Conservation (phyloP, 2,113 vertebrate genomes). For the Bubo blakistoni region DNA sequence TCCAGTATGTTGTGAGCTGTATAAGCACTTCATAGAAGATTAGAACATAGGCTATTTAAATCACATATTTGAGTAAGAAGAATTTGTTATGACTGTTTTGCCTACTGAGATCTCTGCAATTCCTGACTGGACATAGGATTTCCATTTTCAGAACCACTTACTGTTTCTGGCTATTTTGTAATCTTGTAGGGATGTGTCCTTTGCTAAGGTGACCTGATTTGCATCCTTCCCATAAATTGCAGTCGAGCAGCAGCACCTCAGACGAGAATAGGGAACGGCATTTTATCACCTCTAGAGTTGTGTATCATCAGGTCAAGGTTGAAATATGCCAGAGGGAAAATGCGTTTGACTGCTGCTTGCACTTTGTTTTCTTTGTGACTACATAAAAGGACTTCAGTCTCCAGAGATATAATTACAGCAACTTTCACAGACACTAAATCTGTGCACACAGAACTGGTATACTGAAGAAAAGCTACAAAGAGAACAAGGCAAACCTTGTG, state of each 20-base stretch:
- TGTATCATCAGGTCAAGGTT: neutral
- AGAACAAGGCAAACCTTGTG: neutral
- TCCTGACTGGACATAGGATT: neutral
- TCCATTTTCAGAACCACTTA: neutral
- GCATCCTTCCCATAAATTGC: neutral
- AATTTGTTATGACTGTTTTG: neutral
- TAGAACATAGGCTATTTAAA: neutral
- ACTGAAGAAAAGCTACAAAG: neutral
- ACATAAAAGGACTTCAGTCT: neutral
- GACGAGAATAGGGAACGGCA: neutral
- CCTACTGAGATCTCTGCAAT: neutral
- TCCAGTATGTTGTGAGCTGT: neutral
- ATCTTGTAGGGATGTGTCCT: neutral
- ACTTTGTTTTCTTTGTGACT: constrained; percentile 3
- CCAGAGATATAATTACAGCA: constrained; percentile 1
- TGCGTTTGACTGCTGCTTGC: neutral
- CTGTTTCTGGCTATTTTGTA: neutral
- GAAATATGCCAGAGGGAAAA: neutral
- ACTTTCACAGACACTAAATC: neutral
- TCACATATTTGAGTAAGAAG: neutral
- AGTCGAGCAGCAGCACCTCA: neutral
- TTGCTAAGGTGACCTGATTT: neutral
- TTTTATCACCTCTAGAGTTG: neutral
- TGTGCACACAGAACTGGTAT: neutral
- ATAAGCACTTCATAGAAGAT: neutral